phyloP scores from a whole-genome alignment of 2,797 vertebrate genomes.

The Discoglossus pictus region DNA sequence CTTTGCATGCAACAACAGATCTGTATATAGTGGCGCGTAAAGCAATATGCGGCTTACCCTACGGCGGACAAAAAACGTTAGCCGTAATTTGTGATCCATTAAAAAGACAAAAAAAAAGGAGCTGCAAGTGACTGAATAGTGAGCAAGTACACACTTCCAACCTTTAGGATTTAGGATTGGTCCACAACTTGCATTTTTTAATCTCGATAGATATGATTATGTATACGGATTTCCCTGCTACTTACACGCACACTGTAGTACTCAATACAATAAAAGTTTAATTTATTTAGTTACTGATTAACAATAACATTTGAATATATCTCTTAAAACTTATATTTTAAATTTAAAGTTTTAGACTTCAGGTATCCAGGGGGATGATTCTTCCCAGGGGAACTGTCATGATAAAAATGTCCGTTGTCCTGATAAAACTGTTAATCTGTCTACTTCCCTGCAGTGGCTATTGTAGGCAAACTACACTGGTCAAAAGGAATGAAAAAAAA shows the following conservation, averaged over 20 bases:
- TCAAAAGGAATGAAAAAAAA: no score
- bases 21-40: conserved; percentile 16
- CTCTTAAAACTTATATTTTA: no score
- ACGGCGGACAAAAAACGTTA: background rate
- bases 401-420: no score
- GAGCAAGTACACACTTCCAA: conserved; percentile 3
- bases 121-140: conserved; percentile 10
- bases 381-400: no score
- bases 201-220: background rate
- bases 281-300: no score
- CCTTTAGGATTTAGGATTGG: conserved; percentile 21
- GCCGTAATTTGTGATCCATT: conserved; percentile 3
- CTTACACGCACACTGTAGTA: background rate
- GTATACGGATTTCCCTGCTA: background rate
- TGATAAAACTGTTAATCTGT: no score
- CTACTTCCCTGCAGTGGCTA: no score
- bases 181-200: conserved; percentile 24
- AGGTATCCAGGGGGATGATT: no score
- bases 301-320: no score
- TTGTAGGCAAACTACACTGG: no score
- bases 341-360: no score
- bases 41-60: conserved; percentile 6
- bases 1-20: conserved; percentile 19
- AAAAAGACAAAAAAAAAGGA: conserved; percentile 14
- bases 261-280: background rate